Base-by-base conservation (phyloP, 2,888 invertebrate genomes). In the Idaea straminata region DNA sequence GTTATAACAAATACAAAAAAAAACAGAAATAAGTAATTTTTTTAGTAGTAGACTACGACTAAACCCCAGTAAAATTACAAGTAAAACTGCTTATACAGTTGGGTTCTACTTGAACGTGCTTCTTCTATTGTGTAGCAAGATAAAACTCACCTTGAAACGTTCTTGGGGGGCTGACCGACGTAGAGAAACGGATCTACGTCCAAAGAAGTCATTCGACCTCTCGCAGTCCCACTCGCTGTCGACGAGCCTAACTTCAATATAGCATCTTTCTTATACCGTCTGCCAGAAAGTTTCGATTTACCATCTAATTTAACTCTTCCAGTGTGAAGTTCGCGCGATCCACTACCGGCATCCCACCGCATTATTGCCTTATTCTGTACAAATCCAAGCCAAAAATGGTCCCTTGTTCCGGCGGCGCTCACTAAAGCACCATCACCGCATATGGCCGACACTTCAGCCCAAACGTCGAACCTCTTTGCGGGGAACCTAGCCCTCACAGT, bases 351-450 rank as follows among this genome's bases (percentile, higher is more conserved):
- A 65, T 92, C 87, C 88, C 90, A 90, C 38, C 87, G 85, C 69
- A 92, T 77, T 58, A 88, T 83, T 7, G 84, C 89, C 71, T 83
- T 87, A 60, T 87, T 84, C 63, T 87, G 83, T 16, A 87, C 80
- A 69, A 92, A 85, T 59, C 92, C 92, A 62, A 92, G 83, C 92
- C 91, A 92, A 70, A 92, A 83, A 80, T 92, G 89, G 82, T 92
- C 92, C 78, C 87, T 87, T 36, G 77, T 80, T 59, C 92, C 92
- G 36, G 87, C 83, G 68, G 89, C 87, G 74, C 87, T 91, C 62
- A 92, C 70, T 68, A 92, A 77, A 58, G 90, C 83, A 10, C 92
- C 92, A 67, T 83, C 81, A 4, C 85, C 87, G 69, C 92, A 92
- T 59, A 89, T 89, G 7, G 88, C 81, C 5, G 91, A 87, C 35